Base-by-base conservation (phyloP, 1,140 invertebrate species). In the Platorchestia sp. region DNA sequence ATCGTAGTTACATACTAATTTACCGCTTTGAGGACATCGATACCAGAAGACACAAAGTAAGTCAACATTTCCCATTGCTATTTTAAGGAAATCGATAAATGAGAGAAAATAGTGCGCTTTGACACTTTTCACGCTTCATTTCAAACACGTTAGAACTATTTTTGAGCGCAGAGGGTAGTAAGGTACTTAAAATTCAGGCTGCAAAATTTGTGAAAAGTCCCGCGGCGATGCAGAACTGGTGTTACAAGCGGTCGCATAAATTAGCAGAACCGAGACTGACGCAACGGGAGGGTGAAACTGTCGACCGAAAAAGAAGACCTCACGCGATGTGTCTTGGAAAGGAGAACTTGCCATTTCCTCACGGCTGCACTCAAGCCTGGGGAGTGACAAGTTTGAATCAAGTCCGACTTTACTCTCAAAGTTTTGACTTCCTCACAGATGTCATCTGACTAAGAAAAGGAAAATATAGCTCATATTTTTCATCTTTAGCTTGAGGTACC, bases 351-450 rank as follows among this genome's bases (percentile, higher is more conserved):
- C 59, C 14, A 75, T 75, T 75, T 75, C 36, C 59, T 75, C 27
- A 27, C 41, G 43, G 87, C 43, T 42, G 87, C 43, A 44, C 87
- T 89, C 41, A 42, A 0, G 36, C 87, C 87, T 10, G 43, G 87
- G 27, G 43, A 42, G 87, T 42, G 36, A 44, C 87, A 89, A 89
- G 87, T 89, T 89, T 14, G 87, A 42, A 41, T 41, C 87, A 89
- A 7, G 87, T 42, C 87, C 41, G 43, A 42, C 87, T 89, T 89
- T 36, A 19, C 5, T 10, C 27, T 7, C 3, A 44, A 89, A 89
- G 87, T 89, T 89, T 44, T 89, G 87, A 89, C 87, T 89, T 43
- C 41, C 42, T 44, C 42, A 43, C 87, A 89, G 87, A 41, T 89
- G 87, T 89, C 87, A 41, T 41, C 87, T 22, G 87, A 42, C 87